Conservation (phyloP, 2,797 vertebrate species). For the Oryzias dopingdopingensis region DNA sequence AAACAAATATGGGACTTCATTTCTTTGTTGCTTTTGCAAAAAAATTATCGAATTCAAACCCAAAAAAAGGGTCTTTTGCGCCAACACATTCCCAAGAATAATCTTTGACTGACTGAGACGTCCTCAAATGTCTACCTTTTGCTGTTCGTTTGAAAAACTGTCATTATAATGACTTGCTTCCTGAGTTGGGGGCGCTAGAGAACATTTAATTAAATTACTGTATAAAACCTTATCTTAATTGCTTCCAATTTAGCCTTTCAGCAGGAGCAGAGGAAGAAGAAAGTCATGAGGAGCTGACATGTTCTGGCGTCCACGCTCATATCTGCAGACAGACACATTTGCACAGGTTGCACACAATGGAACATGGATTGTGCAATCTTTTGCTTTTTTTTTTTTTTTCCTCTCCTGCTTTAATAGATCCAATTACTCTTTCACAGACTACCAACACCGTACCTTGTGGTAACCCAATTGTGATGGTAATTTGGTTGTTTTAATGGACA, state of each 20-base stretch:
- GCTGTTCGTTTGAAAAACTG: constrained; percentile 11
- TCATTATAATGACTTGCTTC: constrained; percentile 22
- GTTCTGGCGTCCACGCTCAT: constrained; percentile 29
- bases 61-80: no score
- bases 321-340: constrained; percentile 15
- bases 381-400: constrained; percentile 37
- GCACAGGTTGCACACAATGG: constrained; percentile 36
- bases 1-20: neutral
- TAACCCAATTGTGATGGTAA: constrained; percentile 75
- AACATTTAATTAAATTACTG: constrained; percentile 42
- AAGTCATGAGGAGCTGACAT: constrained; percentile 18
- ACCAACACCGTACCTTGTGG: constrained; percentile 55
- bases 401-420: constrained; percentile 68
- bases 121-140: constrained; percentile 10
- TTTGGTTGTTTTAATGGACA: constrained; percentile 76
- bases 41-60: no score
- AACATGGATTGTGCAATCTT: constrained; percentile 34
- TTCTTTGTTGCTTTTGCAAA: neutral
- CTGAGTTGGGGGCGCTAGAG: constrained; percentile 20
- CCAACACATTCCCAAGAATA: neutral
- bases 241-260: constrained; percentile 36
- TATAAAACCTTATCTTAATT: constrained; percentile 48
- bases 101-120: constrained; percentile 1
- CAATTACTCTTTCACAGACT: constrained; percentile 75
- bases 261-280: constrained; percentile 15